Evolutionary conservation across 2,113 vertebrate species (phyloP).

Genomic region (Anthoscopus minutus): DNA sequence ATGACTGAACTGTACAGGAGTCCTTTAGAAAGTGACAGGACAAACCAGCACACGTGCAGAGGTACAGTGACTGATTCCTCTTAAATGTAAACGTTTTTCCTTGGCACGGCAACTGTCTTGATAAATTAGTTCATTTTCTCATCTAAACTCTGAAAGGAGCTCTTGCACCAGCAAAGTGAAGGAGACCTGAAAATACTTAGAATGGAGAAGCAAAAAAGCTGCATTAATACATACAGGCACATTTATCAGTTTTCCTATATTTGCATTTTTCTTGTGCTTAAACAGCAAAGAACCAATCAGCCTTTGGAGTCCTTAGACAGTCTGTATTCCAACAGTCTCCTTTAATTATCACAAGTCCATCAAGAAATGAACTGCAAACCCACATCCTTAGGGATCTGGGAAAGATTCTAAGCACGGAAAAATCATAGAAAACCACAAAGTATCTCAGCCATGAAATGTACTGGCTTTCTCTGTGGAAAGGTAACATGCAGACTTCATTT

Average conservation of each 20-base stretch:
- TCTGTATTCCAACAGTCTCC: background rate
- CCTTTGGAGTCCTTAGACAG: background rate
- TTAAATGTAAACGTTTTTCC: background rate
- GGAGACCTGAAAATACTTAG: background rate
- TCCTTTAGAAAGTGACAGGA: background rate
- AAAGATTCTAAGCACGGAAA: background rate
- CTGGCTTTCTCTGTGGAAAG: background rate
- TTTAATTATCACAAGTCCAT: background rate
- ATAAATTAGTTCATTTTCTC: constrained; percentile 1
- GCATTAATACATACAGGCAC: background rate
- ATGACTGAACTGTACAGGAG: background rate
- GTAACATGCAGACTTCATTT: background rate
- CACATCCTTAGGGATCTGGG: background rate
- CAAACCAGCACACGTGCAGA: background rate
- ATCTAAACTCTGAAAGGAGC: background rate
- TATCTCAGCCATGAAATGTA: background rate
- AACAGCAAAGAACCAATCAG: background rate
- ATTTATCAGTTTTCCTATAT: background rate
- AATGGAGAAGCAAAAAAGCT: background rate
- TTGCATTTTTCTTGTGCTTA: background rate
- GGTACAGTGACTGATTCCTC: background rate
- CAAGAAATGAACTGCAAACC: background rate
- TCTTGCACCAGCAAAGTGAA: background rate
- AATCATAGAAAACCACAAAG: background rate
- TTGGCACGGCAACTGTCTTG: background rate